Evolutionary conservation across 2,888 invertebrate genomes (phyloP), one percentile per base, ranked within the genome.

Genomic region (Dryobota labecula): DNA sequence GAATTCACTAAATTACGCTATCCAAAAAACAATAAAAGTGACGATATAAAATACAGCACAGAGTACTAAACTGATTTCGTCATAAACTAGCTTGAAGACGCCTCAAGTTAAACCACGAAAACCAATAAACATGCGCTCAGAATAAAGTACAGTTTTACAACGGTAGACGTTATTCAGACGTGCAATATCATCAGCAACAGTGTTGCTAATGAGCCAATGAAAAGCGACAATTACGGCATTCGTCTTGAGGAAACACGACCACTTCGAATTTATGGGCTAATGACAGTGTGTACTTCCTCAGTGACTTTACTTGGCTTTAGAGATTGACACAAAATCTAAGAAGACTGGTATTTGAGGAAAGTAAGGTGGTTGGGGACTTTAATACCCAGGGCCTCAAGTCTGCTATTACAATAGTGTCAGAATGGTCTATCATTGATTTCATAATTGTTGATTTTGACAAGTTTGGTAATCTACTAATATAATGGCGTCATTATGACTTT

Each of bases 151-250:
- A 65, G 51, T 64, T 38, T 54, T 54, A 70, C 47, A 54, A 58
- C 43, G 57, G 53, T 58, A 66, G 43, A 54, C 38, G 41, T 33
- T 49, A 49, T 51, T 36, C 30, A 77, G 65, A 58, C 51, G 38
- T 45, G 45, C 61, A 49, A 54, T 76, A 76, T 63, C 53, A 64
- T 65, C 66, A 49, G 68, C 62, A 61, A 83, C 74, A 61, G 43
- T 70, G 74, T 83, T 67, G 80, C 54, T 69, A 78, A 80, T 73
- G 60, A 57, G 63, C 24, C 33, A 54, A 62, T 69, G 66, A 57
- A 82, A 67, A 53, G 63, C 72, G 51, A 60, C 62, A 51, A 78
- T 69, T 67, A 78, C 71, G 47, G 53, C 45, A 54, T 33, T 62
- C 20, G 38, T 38, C 57, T 38, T 51, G 57, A 68, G 65, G 67